phyloP scores from a whole-genome alignment of 1,140 invertebrate species.

The Drusus annulatus region DNA sequence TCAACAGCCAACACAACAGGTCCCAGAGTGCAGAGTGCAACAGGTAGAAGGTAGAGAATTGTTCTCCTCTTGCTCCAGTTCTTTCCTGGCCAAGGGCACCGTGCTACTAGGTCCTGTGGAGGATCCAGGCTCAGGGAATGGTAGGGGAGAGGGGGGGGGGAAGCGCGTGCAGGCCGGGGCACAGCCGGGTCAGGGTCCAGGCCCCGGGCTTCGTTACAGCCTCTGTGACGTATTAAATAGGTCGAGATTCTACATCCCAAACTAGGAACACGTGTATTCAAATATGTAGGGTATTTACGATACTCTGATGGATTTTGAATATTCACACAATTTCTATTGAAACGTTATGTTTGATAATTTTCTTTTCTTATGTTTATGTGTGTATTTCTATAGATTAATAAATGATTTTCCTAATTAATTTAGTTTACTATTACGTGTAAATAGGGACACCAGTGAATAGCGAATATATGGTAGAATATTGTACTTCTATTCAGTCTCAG shows the following conservation, averaged over 20 bases:
- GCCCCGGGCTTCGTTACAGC: neutral
- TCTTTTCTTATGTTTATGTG: no score
- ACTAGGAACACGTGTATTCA: neutral
- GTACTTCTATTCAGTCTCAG: no score
- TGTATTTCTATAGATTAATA: no score
- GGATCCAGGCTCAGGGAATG: neutral
- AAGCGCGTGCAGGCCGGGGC: neutral
- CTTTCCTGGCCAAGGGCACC: neutral
- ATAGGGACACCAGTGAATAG: no score
- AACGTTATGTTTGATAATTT: no score
- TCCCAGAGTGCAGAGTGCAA: no score
- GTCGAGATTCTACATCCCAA: neutral
- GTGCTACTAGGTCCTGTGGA: neutral
- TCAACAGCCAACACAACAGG: no score
- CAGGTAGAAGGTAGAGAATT: neutral
- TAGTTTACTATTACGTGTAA: no score
- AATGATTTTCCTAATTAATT: no score
- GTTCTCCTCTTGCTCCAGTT: neutral
- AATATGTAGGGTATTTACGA: neutral
- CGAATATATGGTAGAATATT: no score
- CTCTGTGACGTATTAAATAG: conserved; percentile 21
- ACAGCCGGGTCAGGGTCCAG: conserved; percentile 19
- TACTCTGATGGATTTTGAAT: no score
- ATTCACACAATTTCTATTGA: no score
- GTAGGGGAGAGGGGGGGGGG: neutral